Conservation (phyloP, 2,113 vertebrate species). For the Catagonus wagneri region DNA sequence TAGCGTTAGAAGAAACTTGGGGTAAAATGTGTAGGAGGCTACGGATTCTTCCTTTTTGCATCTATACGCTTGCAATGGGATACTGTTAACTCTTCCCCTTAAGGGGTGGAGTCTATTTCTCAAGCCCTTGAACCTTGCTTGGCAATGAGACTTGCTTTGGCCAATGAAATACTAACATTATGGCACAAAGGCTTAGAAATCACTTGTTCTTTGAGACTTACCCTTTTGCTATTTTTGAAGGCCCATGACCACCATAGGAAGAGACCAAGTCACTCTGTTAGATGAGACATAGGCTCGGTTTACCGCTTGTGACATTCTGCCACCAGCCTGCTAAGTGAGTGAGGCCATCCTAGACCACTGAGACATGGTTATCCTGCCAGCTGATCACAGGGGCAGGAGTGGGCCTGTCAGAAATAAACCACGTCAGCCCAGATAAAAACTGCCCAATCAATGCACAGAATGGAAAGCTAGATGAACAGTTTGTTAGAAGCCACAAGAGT, state of each 20-base stretch:
- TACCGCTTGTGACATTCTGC: background rate
- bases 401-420: background rate
- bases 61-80: background rate
- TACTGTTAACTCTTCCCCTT: no score
- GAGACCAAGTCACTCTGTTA: background rate
- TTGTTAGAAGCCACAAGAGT: background rate
- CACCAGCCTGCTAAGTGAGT: background rate
- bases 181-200: background rate
- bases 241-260: background rate
- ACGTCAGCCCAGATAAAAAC: background rate
- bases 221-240: background rate
- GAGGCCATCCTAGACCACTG: background rate
- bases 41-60: background rate
- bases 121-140: background rate
- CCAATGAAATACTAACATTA: background rate
- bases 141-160: background rate
- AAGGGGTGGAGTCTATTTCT: background rate
- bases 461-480: background rate
- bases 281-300: background rate
- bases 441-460: background rate
- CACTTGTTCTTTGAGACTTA: background rate
- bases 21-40: background rate
- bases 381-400: background rate
- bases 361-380: background rate
- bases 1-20: background rate